Evolutionary conservation across 2,113 vertebrate genomes (phyloP).

Genomic region (Gambusia affinis): DNA sequence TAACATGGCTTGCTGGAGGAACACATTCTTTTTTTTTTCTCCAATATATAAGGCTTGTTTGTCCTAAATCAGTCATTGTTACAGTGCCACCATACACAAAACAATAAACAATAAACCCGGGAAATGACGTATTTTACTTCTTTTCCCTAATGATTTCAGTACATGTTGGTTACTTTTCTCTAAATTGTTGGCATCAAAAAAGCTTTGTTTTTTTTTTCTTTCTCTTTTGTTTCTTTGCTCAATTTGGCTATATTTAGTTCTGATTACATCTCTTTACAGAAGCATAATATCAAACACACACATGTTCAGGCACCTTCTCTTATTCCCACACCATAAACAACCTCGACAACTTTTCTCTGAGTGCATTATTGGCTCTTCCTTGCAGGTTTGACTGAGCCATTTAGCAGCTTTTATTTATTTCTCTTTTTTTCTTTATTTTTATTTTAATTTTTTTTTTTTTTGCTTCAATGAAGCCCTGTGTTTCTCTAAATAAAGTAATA

Average conservation of each 20-base stretch:
- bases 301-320: slow-evolving; percentile 52
- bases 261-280: slow-evolving; percentile 53
- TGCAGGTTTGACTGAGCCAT: slow-evolving; percentile 31
- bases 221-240: slow-evolving; percentile 35
- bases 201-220: slow-evolving; percentile 45
- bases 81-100: slow-evolving; percentile 64
- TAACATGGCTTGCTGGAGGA: slow-evolving; percentile 73
- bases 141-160: slow-evolving; percentile 53
- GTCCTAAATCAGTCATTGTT: slow-evolving; percentile 63
- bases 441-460: not conserved
- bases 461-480: slow-evolving; percentile 34
- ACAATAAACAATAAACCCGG: not conserved
- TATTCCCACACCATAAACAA: slow-evolving; percentile 28
- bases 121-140: slow-evolving; percentile 51
- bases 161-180: slow-evolving; percentile 62
- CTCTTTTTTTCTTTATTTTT: too few relatives aligned
- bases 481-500: slow-evolving; percentile 18
- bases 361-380: slow-evolving; percentile 58
- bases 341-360: slow-evolving; percentile 40
- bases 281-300: slow-evolving; percentile 51
- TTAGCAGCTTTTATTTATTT: slow-evolving; percentile 4
- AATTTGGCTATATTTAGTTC: slow-evolving; percentile 28
- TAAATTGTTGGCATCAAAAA: slow-evolving; percentile 56
- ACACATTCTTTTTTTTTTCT: slow-evolving; percentile 63
- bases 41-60: slow-evolving; percentile 73